Evolutionary conservation across 2,888 invertebrate species (phyloP).

Genomic region (Timema cristinae): DNA sequence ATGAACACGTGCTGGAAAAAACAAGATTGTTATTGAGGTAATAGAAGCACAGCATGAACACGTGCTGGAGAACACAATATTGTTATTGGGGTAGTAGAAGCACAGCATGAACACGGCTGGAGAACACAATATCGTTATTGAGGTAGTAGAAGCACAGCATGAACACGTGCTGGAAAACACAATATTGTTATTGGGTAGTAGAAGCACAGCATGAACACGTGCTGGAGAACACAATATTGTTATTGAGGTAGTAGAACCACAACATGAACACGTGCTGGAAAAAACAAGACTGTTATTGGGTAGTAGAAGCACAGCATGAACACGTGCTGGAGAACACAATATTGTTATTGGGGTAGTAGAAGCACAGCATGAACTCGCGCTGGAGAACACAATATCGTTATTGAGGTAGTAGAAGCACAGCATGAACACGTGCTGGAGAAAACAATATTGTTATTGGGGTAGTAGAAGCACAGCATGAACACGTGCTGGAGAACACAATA

Average conservation of each 20-base stretch:
- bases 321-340: not conserved
- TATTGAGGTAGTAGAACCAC: conserved; percentile 42
- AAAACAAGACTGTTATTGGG: no score
- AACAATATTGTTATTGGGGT: no score
- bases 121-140: no score
- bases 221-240: conserved; percentile 54
- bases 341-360: conserved; percentile 53
- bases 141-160: no score
- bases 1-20: conserved; percentile 22
- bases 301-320: conserved; percentile 29
- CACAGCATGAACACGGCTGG: conserved; percentile 21
- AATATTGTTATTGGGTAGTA: conserved; percentile 49
- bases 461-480: no score
- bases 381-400: conserved; percentile 33
- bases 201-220: conserved; percentile 82
- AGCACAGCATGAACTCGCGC: conserved; percentile 85
- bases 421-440: conserved; percentile 20
- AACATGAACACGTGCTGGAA: conserved; percentile 61
- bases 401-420: no score
- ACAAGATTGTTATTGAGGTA: conserved; percentile 41
- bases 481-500: not conserved
- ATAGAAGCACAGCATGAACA: conserved; percentile 83
- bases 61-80: conserved; percentile 51
- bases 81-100: conserved; percentile 23
- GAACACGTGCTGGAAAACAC: no score